Evolutionary conservation across 30 jellyfish, hydroid and myxozoan genomes (phyloP), one percentile per base, ranked within the genome.

Genomic region (Turritopsis rubra): DNA sequence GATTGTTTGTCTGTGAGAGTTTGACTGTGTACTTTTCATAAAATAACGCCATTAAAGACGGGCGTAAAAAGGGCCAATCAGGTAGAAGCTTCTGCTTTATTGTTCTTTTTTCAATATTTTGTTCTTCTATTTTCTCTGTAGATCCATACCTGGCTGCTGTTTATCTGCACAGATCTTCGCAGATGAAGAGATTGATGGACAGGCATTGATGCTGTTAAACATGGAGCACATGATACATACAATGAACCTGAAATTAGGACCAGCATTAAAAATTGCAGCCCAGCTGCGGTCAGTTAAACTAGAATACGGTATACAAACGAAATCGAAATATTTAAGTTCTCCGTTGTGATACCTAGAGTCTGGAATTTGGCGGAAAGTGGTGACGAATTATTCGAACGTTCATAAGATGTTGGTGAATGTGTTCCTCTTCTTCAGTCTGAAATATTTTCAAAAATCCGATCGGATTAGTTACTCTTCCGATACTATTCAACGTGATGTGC

Each of bases 161-260:
- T 89, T 75, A 31, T 87, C 81, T 65, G 97, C 96, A 53, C 93
- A 84, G 26, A 84, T 77, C 52, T 94, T 94, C 66, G 76, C 27
- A 30, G 91, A 80, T 29, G 99, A 94, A 70, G 99, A 94, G 75
- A 94, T 94, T 53, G 99, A 94, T 89, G 99, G 99, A 30, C 96
- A 85, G 53, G 97, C 99, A 5, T 79, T 94, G 66, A 81, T 94
- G 96, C 88, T 93, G 25, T 29, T 88, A 27, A 88, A 85, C 79
- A 92, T 89, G 70, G 96, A 93, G 72, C 99, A 88, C 81, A 72
- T 94, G 92, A 85, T 94, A 8, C 95, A 94, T 13, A 76, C 95
- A 1, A 86, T 94, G 97, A 92, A 94, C 29, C 53, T 94, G 78
- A 94, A 94, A 87, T 95, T 94, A 54, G 99, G 99, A 65, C 99